phyloP scores from a whole-genome alignment of 2,797 vertebrate genomes.

The Cossypha niveicapilla region DNA sequence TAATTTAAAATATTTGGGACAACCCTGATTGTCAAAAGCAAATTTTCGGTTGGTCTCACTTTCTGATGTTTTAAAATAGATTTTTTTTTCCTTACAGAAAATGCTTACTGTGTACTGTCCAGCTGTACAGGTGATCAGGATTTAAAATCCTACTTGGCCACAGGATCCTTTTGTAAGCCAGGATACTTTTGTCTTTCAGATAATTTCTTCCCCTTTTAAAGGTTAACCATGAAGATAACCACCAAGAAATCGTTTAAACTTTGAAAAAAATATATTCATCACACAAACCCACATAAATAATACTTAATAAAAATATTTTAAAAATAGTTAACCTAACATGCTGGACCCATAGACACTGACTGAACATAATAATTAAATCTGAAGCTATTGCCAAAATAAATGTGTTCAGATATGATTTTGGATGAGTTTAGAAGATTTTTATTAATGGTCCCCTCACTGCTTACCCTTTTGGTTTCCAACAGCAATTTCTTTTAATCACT shows the following conservation, averaged over 20 bases:
- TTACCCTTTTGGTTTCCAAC: conserved; percentile 6
- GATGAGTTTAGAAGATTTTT: background rate
- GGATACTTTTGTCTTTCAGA: background rate
- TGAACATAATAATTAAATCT: background rate
- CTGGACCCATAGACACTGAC: background rate
- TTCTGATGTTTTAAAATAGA: background rate
- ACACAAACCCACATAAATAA: background rate
- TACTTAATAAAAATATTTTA: background rate
- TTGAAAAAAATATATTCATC: background rate
- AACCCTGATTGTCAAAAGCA: background rate
- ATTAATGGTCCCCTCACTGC: background rate
- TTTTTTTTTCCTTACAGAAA: background rate
- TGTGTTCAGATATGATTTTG: background rate
- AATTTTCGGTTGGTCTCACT: background rate
- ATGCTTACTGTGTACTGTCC: background rate
- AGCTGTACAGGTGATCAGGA: background rate
- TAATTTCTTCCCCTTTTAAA: background rate
- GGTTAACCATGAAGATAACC: background rate
- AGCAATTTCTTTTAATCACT: conserved; percentile 27
- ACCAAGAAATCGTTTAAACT: background rate
- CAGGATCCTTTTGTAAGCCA: background rate
- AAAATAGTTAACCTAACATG: background rate
- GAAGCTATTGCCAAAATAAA: background rate
- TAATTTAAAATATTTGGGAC: background rate
- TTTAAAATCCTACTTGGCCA: background rate